phyloP scores from a whole-genome alignment of 2,797 vertebrate species.

The Heterohyrax brucei region DNA sequence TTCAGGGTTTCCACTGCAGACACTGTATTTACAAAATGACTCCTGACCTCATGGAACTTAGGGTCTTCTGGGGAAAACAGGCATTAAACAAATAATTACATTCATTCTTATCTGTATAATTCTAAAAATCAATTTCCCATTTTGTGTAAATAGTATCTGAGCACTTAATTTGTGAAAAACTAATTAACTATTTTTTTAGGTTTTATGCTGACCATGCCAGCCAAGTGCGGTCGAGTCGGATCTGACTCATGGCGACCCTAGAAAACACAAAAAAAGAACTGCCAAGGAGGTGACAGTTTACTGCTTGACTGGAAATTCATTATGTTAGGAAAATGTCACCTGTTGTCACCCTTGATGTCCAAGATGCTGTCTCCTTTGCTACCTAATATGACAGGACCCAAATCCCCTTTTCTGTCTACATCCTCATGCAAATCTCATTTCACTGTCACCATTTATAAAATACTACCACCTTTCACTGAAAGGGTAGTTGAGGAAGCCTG shows the following conservation, averaged over 20 bases:
- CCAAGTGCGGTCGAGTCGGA: no score
- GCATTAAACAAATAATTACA: constrained; percentile 57
- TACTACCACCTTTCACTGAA: neutral
- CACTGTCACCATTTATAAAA: neutral
- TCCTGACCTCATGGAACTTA: neutral
- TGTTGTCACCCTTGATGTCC: neutral
- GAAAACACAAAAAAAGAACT: neutral
- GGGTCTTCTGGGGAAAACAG: neutral
- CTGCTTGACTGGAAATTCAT: neutral
- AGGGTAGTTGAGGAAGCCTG: neutral
- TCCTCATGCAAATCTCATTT: neutral
- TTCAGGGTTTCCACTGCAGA: neutral
- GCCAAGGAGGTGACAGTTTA: neutral
- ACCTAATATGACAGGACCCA: neutral
- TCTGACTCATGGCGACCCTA: no score
- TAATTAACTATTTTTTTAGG: neutral
- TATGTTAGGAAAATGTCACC: neutral
- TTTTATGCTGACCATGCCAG: neutral
- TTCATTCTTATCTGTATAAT: constrained; percentile 47
- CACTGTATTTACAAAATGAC: neutral
- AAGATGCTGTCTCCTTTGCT: constrained; percentile 23
- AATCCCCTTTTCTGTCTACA: neutral
- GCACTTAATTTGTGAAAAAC: constrained; percentile 7
- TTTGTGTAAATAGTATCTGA: neutral
- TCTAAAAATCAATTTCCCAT: neutral